phyloP scores from a whole-genome alignment of 2,888 invertebrate species.

The Pemphredon lugubris region DNA sequence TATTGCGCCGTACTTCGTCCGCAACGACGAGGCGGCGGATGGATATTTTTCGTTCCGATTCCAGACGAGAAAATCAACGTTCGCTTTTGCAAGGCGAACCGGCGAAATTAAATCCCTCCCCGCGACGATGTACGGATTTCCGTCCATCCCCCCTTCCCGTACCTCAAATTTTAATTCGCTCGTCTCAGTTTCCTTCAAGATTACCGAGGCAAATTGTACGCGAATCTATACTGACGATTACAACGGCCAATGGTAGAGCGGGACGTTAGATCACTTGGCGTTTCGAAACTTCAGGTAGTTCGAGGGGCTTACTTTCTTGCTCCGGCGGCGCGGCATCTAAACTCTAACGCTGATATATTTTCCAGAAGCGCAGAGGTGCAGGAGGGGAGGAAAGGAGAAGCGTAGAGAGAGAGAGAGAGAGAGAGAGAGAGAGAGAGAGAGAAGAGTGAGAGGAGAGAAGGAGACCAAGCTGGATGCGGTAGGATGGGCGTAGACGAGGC shows the following conservation, averaged over 20 bases:
- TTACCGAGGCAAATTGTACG: too few species aligned
- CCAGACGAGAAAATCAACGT: background rate
- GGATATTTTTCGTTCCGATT: constrained; percentile 21
- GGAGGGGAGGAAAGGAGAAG: constrained; percentile 27
- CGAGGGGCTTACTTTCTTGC: constrained; percentile 66
- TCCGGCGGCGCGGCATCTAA: constrained; percentile 70
- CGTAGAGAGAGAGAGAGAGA: constrained; percentile 33
- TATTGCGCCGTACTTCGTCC: constrained; percentile 19
- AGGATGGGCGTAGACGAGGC: constrained; percentile 54
- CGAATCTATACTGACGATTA: too few species aligned
- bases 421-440: constrained; percentile 9
- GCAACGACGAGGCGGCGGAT: constrained; percentile 24
- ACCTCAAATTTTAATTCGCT: too few species aligned
- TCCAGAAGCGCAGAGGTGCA: constrained; percentile 47
- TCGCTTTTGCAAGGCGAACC: background rate
- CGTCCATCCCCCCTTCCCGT: background rate
- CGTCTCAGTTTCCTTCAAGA: too few species aligned
- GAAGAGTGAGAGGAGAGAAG: constrained; percentile 35
- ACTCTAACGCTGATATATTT: constrained; percentile 79
- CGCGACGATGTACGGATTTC: background rate
- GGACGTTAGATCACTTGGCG: constrained; percentile 72
- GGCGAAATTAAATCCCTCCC: background rate
- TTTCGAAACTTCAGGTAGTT: constrained; percentile 72
- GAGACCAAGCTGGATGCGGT: constrained; percentile 53
- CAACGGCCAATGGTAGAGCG: constrained; percentile 33